Evolutionary conservation across 2,888 invertebrate species (phyloP), one percentile per base, ranked within the genome.

Genomic region (Coelopa pilipes): DNA sequence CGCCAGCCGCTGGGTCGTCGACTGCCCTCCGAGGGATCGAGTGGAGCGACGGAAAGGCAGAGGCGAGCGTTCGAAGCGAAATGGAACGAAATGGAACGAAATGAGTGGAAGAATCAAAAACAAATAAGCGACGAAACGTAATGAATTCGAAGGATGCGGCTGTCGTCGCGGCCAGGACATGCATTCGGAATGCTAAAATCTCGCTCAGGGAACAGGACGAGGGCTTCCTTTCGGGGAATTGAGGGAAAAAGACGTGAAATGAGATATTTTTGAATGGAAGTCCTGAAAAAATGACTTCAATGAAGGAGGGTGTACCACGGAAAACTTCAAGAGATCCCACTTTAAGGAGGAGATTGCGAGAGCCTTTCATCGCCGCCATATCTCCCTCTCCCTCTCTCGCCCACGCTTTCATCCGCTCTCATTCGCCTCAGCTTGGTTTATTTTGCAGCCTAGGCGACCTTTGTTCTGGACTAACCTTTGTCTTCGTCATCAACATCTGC

Each of bases 91-190:
- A 66, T n/a, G n/a, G n/a, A n/a, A n/a, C 49, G 73, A 75, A 78
- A 75, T 73, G 73, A 75, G 76, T 75, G 73, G 73, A 78, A 76
- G 75, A 76, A 75, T 72, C 75, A 75, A 76, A 77, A 74, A 70
- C 73, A 76, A 78, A 78, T 75, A 75, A 71, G 53, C 71, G 55
- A 63, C 49, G 62, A 60, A 62, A 70, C 53, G 63, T 71, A 71
- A 71, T 71, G 71, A 71, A 71, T 71, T 70, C 53, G 34, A 71
- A 62, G 71, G 63, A 71, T 71, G 62, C 24, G 50, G 62, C 63
- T 24, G 7, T 49, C 47, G 60, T 69, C 63, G 50, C 53, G 24
- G 71, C 62, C 53, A 50, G 53, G 55, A 71, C 63, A 71, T 71
- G 71, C 71, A 71, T 63, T 62, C 21, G 71, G 71, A 71, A 71